phyloP scores from a whole-genome alignment of 2,113 vertebrate species.

The Numenius arquata region DNA sequence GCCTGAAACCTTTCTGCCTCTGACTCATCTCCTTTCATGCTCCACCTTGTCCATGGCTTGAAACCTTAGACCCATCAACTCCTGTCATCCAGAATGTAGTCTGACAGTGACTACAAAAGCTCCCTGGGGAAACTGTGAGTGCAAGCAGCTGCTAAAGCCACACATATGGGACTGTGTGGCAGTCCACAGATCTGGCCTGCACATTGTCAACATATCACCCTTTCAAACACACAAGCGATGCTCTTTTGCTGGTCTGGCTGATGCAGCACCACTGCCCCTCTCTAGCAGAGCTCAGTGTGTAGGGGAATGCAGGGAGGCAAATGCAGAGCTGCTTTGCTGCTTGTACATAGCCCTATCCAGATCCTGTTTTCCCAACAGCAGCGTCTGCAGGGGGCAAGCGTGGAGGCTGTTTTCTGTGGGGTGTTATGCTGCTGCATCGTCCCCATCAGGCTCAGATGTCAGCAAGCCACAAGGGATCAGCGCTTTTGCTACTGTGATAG shows the following conservation, averaged over 20 bases:
- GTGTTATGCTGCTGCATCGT: not conserved
- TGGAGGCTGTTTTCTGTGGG: not conserved
- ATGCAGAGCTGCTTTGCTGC: not conserved
- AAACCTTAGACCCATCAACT: conserved; percentile 8
- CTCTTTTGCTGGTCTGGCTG: not conserved
- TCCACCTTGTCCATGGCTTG: not conserved
- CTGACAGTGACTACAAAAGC: conserved; percentile 23
- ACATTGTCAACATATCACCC: not conserved
- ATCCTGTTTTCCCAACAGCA: not conserved
- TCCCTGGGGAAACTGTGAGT: not conserved
- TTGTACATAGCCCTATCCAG: accelerated
- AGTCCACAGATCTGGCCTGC: not conserved
- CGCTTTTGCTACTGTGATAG: not conserved
- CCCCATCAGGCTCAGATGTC: not conserved
- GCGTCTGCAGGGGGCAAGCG: not conserved
- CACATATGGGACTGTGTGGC: not conserved
- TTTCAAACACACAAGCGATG: not conserved
- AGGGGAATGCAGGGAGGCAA: not conserved
- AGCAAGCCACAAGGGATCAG: not conserved
- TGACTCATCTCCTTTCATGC: not conserved
- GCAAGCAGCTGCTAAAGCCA: not conserved
- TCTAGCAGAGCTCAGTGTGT: not conserved
- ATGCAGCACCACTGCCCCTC: not conserved
- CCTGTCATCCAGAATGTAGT: not conserved
- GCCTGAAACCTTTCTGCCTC: not conserved